Conservation (phyloP, 2,888 invertebrate species). For the Crepidodera aurea region DNA sequence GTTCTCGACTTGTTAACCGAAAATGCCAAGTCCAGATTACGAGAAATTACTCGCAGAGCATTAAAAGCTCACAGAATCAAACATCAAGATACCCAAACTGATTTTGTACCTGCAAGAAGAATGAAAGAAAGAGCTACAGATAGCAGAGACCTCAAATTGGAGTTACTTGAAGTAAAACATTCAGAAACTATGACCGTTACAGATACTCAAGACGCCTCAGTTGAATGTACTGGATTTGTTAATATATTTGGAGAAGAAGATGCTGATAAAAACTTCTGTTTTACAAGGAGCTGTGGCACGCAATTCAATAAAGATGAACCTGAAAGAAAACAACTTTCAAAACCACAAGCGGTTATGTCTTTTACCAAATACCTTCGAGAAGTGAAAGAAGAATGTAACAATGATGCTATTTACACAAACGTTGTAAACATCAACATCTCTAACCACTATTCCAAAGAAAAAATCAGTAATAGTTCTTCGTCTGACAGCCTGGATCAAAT, state of each 20-base stretch:
- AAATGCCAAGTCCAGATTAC: constrained; percentile 67
- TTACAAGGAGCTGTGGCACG: constrained; percentile 59
- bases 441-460: constrained; percentile 63
- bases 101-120: constrained; percentile 61
- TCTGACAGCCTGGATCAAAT: constrained; percentile 64
- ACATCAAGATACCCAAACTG: constrained; percentile 69
- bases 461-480: constrained; percentile 60
- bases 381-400: constrained; percentile 41
- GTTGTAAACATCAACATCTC: constrained; percentile 70
- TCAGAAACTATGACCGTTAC: constrained; percentile 58
- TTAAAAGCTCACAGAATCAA: constrained; percentile 64
- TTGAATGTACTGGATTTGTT: constrained; percentile 60
- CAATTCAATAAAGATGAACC: constrained; percentile 53
- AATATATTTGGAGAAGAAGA: constrained; percentile 52
- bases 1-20: constrained; percentile 64
- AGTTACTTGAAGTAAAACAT: constrained; percentile 57
- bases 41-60: constrained; percentile 69
- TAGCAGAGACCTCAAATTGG: constrained; percentile 65
- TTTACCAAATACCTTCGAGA: constrained; percentile 59
- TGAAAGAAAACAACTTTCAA: constrained; percentile 17
- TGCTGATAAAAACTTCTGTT: constrained; percentile 48
- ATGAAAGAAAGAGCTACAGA: constrained; percentile 69
- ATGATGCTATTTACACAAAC: constrained; percentile 61
- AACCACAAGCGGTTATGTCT: constrained; percentile 44
- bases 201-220: constrained; percentile 62